Conservation (phyloP, 35 echinoderm and acorn worm genomes). For the Holothuria glaberrima region DNA sequence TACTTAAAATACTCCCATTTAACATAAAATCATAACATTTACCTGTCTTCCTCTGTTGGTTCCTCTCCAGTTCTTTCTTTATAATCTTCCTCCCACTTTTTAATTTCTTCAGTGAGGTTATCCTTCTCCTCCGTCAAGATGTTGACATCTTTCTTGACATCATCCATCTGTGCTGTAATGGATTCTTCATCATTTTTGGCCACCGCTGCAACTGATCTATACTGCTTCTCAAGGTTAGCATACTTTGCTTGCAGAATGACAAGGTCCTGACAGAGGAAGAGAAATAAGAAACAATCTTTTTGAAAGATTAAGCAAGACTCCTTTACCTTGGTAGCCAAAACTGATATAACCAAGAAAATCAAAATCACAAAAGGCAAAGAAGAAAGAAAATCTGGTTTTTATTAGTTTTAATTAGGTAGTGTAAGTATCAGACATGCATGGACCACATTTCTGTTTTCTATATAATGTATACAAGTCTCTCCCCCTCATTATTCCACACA, state of each 20-base stretch:
- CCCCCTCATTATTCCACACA: background rate
- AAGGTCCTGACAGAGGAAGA: constrained; percentile 61
- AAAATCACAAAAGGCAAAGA: no score
- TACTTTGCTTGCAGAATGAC: constrained; percentile 69
- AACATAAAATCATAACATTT: no score
- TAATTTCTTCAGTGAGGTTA: constrained; percentile 81
- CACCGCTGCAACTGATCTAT: constrained; percentile 48
- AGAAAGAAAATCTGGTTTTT: no score
- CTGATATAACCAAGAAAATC: background rate
- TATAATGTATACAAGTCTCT: background rate
- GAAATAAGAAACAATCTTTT: background rate
- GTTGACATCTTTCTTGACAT: constrained; percentile 72
- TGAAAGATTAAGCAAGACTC: background rate
- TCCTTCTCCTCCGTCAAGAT: constrained; percentile 77
- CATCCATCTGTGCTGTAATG: constrained; percentile 77
- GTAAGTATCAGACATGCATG: no score
- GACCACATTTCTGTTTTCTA: no score
- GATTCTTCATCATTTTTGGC: constrained; percentile 61
- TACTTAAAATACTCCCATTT: background rate
- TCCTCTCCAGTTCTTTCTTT: constrained; percentile 80
- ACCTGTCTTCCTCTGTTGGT: constrained; percentile 90
- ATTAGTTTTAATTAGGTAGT: no score
- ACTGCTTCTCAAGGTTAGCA: constrained; percentile 66
- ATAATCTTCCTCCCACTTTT: constrained; percentile 87
- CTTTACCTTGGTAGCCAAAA: background rate